Conservation (phyloP, 2,797 vertebrate genomes). For the Danionella dracula region DNA sequence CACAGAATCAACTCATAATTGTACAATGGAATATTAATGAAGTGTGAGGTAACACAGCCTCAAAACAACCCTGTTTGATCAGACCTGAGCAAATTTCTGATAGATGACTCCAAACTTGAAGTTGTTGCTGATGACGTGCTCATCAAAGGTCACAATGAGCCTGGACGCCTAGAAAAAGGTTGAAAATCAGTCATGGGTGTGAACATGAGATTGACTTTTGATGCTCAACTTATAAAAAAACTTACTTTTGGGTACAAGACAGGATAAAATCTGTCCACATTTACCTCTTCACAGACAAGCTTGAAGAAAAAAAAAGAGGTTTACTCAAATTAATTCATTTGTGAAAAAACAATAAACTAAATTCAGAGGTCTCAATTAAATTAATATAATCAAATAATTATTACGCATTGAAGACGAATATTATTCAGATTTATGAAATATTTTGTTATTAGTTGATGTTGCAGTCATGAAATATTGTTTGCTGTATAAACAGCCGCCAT, state of each 20-base stretch:
- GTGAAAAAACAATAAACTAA: no score
- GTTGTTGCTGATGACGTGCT: constrained; percentile 94
- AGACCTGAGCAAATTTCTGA: constrained; percentile 91
- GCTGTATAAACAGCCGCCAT: no score
- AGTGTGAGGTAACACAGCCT: background rate
- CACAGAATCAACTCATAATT: background rate
- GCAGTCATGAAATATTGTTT: no score
- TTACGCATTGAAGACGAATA: no score
- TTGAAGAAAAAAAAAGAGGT: constrained; percentile 47
- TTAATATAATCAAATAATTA: no score
- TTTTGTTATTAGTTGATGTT: no score
- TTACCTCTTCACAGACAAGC: constrained; percentile 92
- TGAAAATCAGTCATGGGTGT: background rate
- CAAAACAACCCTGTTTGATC: background rate
- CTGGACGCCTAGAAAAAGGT: constrained; percentile 76
- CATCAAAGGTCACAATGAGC: constrained; percentile 90
- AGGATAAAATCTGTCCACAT: constrained; percentile 90
- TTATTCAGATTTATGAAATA: no score
- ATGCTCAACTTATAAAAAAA: no score
- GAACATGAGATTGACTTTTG: no score
- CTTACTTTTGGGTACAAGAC: constrained; percentile 93
- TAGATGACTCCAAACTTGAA: constrained; percentile 96
- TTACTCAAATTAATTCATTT: no score
- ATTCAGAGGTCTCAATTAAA: no score
- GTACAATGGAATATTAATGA: background rate